These are phyloP conservation scores for Bos indicus DNA, from an alignment of 2,113 vertebrate species.

Conservation along the genomic window DNA sequence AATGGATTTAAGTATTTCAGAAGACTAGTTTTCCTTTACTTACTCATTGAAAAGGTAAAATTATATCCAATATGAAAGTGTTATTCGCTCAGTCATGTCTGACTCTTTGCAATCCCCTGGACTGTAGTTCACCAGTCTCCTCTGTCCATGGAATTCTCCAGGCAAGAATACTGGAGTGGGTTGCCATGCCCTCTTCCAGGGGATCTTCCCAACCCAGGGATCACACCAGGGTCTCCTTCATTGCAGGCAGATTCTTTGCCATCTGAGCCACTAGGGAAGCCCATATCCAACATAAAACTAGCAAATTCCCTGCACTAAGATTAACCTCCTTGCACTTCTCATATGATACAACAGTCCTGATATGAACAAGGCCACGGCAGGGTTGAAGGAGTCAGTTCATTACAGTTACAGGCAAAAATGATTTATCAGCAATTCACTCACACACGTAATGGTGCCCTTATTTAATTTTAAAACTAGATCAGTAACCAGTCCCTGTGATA, in stretches of 20 bases:
- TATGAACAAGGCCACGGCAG: not conserved
- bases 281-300: not conserved
- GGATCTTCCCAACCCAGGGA: not conserved
- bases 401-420: not conserved
- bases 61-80: not conserved
- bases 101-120: not conserved
- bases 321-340: not conserved
- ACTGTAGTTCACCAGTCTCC: not conserved
- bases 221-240: not conserved
- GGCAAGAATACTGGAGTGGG: not conserved
- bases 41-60: not conserved
- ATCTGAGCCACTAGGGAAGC: not conserved
- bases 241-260: not conserved
- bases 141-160: not conserved
- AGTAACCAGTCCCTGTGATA: not conserved
- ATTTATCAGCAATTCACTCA: not conserved
- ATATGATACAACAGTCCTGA: not conserved
- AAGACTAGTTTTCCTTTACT: not conserved
- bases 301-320: not conserved
- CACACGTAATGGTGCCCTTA: not conserved
- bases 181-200: not conserved
- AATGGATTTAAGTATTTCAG: not conserved
- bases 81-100: not conserved
- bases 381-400: not conserved
- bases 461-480: not conserved